phyloP scores from a whole-genome alignment of 2,113 vertebrate species.

The Petaurus breviceps region DNA sequence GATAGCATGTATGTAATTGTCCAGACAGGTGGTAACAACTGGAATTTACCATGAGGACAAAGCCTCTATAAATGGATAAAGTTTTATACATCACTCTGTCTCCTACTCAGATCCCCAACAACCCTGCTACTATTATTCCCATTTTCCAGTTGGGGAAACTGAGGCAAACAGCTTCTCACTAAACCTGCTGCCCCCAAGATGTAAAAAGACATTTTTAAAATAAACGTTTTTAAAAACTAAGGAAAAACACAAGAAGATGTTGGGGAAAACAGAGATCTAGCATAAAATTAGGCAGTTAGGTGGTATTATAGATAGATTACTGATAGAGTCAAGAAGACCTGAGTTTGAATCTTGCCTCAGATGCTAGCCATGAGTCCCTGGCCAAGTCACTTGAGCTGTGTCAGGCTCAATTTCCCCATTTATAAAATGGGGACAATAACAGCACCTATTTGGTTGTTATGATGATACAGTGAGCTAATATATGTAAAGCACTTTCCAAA shows the following conservation, averaged over 20 bases:
- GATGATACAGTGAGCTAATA: background rate
- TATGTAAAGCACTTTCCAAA: background rate
- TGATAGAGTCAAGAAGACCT: background rate
- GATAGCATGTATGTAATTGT: too few species aligned
- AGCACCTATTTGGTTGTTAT: background rate
- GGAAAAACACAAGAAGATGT: background rate
- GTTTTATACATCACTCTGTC: background rate
- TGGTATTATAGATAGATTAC: background rate
- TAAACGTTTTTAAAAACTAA: background rate
- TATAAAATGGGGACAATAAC: background rate
- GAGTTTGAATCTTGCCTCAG: background rate
- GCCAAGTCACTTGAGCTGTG: background rate
- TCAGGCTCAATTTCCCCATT: background rate
- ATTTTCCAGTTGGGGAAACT: background rate
- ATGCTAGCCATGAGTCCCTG: background rate
- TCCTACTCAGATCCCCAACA: background rate
- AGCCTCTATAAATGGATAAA: background rate
- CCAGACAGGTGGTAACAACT: too few species aligned
- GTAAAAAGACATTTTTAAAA: background rate
- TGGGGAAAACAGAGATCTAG: background rate
- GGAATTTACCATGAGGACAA: too few species aligned
- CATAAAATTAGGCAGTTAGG: background rate
- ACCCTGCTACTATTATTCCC: background rate
- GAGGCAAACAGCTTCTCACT: background rate
- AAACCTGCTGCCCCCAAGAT: background rate